Base-by-base conservation (phyloP, 2,888 invertebrate genomes). In the Myathropa florea region DNA sequence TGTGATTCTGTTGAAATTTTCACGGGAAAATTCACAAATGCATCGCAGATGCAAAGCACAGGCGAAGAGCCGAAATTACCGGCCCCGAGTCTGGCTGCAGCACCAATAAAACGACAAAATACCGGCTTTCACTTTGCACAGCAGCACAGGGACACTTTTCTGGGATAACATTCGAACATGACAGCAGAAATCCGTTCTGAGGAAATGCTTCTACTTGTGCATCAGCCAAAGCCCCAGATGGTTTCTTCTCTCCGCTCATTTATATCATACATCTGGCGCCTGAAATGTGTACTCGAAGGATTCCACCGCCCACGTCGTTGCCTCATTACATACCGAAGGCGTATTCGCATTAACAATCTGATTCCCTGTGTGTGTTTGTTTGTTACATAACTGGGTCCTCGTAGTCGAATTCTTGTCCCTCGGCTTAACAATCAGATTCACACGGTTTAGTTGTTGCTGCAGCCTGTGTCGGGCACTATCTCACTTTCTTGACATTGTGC, bases 1-100 rank as follows among this genome's bases (percentile, higher is more conserved):
- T 46, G 46, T 46, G 53, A 60, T 67, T 30, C 68, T 70, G 57
- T 68, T 70, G 46, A 76, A 82, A 46, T 64, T 64, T 76, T 70
- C 64, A 70, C 14, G 70, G 64, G 70, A 64, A 60, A 28, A 71
- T 64, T 70, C 81, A 64, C 75, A 71, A 65, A 76, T 70, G 70
- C 64, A 82, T 53, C 70, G 7, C 64, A 23, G 33, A 70, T 26
- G 63, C 63, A 57, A 23, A 7, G 7, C 18, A 18, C 9, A 7
- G 18, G 46, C 7, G 18, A n/a, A n/a, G n/a, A n/a, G n/a, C n/a
- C n/a, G n/a, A n/a, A n/a, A n/a, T n/a, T 18, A 57, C 68, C 7
- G 33, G 33, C 10, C 12, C 12, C 12, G 33, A 33, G 33, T 33
- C 33, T 33, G 33, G 12, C 12, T 39, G 57, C 39, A 4, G 36